Conservation (phyloP, 1,140 invertebrate genomes). For the Penaeus chinensis region DNA sequence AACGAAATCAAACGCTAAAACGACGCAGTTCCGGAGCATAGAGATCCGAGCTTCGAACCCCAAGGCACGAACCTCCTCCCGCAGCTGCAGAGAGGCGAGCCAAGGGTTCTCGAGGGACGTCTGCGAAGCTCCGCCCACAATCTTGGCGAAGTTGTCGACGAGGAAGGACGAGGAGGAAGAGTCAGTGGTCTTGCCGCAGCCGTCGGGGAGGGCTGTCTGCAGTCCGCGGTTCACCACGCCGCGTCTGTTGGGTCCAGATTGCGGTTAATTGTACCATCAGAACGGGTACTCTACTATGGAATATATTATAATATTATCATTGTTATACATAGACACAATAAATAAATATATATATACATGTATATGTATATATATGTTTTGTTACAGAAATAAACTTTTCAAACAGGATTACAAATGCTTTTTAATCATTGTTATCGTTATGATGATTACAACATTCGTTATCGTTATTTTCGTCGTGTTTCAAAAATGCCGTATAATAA, state of each 20-base stretch:
- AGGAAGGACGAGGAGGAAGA: slow-evolving; percentile 9
- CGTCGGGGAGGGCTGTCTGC: slow-evolving; percentile 11
- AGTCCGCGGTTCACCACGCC: neutral
- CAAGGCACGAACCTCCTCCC: neutral
- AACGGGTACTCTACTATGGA: neutral
- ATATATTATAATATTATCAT: neutral
- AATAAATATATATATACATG: neutral
- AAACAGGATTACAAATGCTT: no score
- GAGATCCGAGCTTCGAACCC: no score
- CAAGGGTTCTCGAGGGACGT: slow-evolving; percentile 19
- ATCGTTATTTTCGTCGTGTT: no score
- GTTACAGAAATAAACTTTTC: no score
- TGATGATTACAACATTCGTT: no score
- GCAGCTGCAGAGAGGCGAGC: slow-evolving; percentile 16
- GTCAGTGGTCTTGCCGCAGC: slow-evolving; percentile 15
- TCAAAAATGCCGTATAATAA: no score
- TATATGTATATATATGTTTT: neutral
- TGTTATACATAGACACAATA: neutral
- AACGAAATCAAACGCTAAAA: no score
- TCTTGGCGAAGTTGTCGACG: slow-evolving; percentile 38
- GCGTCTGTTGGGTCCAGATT: neutral
- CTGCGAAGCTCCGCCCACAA: slow-evolving; percentile 17
- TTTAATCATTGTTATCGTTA: no score
- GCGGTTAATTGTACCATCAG: neutral
- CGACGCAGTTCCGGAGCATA: no score